Percentiles rank a stretch among this genome's conserved stretches.
phyloP scores from a whole-genome alignment of 2,113 vertebrate species.

The Archilochus colubris region DNA sequence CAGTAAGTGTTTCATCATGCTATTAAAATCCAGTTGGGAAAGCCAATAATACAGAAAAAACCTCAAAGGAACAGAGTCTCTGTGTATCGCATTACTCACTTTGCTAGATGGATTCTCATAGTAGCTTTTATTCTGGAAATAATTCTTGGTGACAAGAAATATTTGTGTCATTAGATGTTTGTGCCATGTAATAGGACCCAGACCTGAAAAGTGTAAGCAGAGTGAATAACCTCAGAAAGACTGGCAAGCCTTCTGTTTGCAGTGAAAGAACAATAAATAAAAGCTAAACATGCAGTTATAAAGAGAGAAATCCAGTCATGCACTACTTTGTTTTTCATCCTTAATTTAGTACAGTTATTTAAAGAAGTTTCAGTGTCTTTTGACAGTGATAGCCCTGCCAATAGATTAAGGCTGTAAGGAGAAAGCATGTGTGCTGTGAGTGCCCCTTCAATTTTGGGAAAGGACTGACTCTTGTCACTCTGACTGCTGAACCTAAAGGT shows the following conservation, averaged over 20 bases:
- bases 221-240: not conserved
- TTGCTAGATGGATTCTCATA: not conserved
- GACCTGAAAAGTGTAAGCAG: not conserved
- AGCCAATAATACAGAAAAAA: constrained; percentile 15
- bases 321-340: not conserved
- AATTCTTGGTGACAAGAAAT: not conserved
- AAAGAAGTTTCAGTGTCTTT: not conserved
- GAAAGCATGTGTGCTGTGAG: not conserved
- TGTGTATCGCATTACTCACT: not conserved
- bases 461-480: not conserved
- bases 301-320: not conserved
- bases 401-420: not conserved
- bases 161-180: constrained; percentile 19
- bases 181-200: not conserved
- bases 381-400: not conserved
- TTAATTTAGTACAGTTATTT: not conserved
- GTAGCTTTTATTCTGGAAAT: constrained; percentile 9
- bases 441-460: not conserved
- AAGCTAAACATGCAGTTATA: not conserved
- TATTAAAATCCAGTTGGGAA: constrained; percentile 28
- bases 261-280: not conserved
- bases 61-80: not conserved
- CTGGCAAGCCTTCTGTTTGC: not conserved
- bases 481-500: not conserved
- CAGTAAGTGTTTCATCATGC: constrained; percentile 20